A percentile compares a stretch with the other conserved stretches of the same genome.
These are phyloP conservation scores for Bambusicola thoracicus DNA, from an alignment of 2,113 vertebrate genomes.

Conservation along the genomic window DNA sequence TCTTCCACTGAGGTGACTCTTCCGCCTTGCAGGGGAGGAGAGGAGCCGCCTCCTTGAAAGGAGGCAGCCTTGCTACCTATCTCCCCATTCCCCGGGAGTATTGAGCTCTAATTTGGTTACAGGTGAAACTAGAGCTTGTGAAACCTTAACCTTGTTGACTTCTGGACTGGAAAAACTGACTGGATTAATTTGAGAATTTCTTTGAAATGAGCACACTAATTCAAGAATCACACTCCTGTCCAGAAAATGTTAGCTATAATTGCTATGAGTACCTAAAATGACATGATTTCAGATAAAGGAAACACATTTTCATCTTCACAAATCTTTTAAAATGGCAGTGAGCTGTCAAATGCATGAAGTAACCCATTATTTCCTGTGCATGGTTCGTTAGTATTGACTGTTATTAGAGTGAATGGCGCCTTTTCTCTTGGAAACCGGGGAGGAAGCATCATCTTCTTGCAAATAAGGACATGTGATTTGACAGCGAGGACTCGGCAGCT, in stretches of 20 bases:
- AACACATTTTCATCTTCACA: conserved; percentile 29
- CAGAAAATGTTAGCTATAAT: conserved; percentile 24
- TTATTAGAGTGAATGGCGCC: background rate
- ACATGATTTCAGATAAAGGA: conserved; percentile 21
- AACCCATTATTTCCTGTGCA: conserved; percentile 51
- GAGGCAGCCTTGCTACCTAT: background rate
- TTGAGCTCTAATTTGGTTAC: conserved; percentile 1
- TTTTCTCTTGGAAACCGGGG: background rate
- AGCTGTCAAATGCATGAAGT: conserved; percentile 44
- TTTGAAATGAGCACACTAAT: conserved; percentile 7
- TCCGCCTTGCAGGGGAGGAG: background rate
- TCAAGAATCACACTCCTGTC: background rate
- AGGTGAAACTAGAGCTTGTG: background rate
- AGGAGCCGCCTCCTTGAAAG: background rate
- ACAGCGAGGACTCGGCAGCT: background rate
- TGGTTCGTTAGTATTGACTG: conserved; percentile 51
- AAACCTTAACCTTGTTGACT: background rate
- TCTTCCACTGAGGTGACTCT: background rate
- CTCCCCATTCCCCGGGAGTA: fast-evolving
- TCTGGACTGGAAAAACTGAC: background rate
- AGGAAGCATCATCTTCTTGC: background rate
- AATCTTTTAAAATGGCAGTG: conserved; percentile 33
- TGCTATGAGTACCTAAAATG: conserved; percentile 14
- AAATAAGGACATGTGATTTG: background rate
- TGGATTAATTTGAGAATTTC: conserved; percentile 26